These are phyloP conservation scores for Eidolon dupreanum DNA, from an alignment of 2,797 vertebrate species.

Conservation along the genomic window DNA sequence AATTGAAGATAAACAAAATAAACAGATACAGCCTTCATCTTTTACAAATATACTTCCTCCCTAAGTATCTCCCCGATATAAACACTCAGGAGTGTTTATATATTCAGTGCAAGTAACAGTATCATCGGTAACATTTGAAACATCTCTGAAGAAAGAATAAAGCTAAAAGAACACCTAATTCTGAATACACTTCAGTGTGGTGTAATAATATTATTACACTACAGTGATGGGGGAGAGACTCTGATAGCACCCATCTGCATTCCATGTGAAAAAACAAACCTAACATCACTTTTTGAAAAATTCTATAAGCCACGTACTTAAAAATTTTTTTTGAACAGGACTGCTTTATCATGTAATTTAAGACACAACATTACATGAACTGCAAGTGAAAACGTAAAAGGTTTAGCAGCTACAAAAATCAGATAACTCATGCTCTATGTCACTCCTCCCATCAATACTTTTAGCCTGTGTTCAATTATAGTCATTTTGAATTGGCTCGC, in stretches of 20 bases:
- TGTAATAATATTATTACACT: constrained; percentile 80
- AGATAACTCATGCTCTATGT: constrained; percentile 82
- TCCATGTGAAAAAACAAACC: constrained; percentile 70
- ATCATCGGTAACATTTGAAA: constrained; percentile 82
- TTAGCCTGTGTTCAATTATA: constrained; percentile 67
- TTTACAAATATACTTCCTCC: constrained; percentile 74
- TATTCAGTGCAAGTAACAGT: constrained; percentile 85
- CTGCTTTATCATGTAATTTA: constrained; percentile 86
- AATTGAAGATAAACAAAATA: constrained; percentile 71
- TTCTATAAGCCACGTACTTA: constrained; percentile 78
- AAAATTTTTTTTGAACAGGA: constrained; percentile 79
- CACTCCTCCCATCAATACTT: constrained; percentile 76
- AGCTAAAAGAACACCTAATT: constrained; percentile 78
- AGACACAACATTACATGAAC: constrained; percentile 85
- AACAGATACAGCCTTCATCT: constrained; percentile 70
- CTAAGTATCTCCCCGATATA: constrained; percentile 64
- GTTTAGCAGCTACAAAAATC: constrained; percentile 84
- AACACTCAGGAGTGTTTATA: constrained; percentile 84
- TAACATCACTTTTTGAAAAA: constrained; percentile 75
- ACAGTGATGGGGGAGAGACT: constrained; percentile 77
- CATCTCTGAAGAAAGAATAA: constrained; percentile 80
- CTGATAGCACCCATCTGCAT: constrained; percentile 82
- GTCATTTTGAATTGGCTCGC: constrained; percentile 64
- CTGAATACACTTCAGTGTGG: constrained; percentile 80
- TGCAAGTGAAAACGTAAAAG: constrained; percentile 83